These are phyloP conservation scores for Drosophila sechellia DNA, from an alignment of 1,140 invertebrate genomes.

Conservation along the genomic window DNA sequence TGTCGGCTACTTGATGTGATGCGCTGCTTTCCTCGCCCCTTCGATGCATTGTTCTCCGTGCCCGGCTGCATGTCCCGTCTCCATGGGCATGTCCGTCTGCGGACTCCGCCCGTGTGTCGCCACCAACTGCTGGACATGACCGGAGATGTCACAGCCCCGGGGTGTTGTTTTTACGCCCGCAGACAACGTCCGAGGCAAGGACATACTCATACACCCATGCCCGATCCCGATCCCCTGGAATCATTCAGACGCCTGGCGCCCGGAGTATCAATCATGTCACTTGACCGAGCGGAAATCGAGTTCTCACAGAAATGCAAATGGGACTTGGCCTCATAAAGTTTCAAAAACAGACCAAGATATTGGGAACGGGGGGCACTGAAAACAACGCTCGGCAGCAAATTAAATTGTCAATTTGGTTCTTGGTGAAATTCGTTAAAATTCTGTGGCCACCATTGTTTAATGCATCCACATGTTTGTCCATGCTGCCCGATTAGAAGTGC, in stretches of 20 bases:
- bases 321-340: conserved; percentile 42
- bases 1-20: conserved; percentile 57
- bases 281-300: conserved; percentile 79
- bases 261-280: conserved; percentile 74
- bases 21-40: not conserved
- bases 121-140: conserved; percentile 22
- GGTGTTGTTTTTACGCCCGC: conserved; percentile 40
- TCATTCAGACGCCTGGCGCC: conserved; percentile 28
- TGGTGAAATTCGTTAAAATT: conserved; percentile 65
- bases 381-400: conserved; percentile 24
- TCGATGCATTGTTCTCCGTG: conserved; percentile 10
- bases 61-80: not conserved
- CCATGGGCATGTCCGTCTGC: conserved; percentile 12
- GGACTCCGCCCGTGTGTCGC: conserved; percentile 27
- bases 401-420: conserved; percentile 50
- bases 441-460: conserved; percentile 57
- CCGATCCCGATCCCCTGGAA: conserved; percentile 21
- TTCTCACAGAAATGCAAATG: conserved; percentile 52
- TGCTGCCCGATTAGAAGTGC: conserved; percentile 37
- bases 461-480: conserved; percentile 57
- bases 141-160: conserved; percentile 30
- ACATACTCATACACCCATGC: not conserved
- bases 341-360: conserved; percentile 9
- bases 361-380: not conserved
- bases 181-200: conserved; percentile 20